Base-by-base conservation (phyloP, 2,797 vertebrate genomes). In the Xiphophorus birchmanni region DNA sequence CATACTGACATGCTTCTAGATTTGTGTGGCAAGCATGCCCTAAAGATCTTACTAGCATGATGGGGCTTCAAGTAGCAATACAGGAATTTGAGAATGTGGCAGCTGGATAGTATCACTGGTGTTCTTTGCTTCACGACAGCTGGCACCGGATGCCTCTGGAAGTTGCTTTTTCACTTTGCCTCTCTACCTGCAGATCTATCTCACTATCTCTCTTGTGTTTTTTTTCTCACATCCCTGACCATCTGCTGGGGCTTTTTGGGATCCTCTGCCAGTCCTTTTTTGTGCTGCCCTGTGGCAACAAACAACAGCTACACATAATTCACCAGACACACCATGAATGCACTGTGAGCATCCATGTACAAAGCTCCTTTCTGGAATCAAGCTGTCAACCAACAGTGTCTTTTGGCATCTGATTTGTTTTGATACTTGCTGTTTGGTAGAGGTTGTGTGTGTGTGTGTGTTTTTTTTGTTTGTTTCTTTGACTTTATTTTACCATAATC, bases 11-110 rank as follows among this genome's bases (percentile, higher is more conserved):
- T 26, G 26, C 71, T 65, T 23, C 3, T 42, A 78, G 77, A 81
- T 85, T n/a, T 84, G 60, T 81, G 74, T 88, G 88, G 74, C 88
- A 85, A 80, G 47, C 77, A 54, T 80, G 75, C 35, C 37, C 76
- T 72, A 37, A 78, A 84, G 48, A 32, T 73, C 47, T 74, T 45
- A 75, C 67, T 54, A 73, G 83, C 71, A 37, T 79, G 78, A 85
- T 74, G 80, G 72, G 85, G 42, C 12, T 80, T 78, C 73, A 73
- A 79, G 82, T 75, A 71, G 75, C 40, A 37, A 50, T 74, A 72
- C 29, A 67, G 73, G 40, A 76, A 72, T 40, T 35, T 29, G 67
- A 82, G 40, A 47, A 78, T 72, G 82, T 58, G 72, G 74, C 10
- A 83, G 71, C 35, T 80, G 82, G 80, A 79, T 60, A 60, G 21